Base-by-base conservation (phyloP, 92 coral and sea anemone genomes). In the Epizoanthus stellaris region DNA sequence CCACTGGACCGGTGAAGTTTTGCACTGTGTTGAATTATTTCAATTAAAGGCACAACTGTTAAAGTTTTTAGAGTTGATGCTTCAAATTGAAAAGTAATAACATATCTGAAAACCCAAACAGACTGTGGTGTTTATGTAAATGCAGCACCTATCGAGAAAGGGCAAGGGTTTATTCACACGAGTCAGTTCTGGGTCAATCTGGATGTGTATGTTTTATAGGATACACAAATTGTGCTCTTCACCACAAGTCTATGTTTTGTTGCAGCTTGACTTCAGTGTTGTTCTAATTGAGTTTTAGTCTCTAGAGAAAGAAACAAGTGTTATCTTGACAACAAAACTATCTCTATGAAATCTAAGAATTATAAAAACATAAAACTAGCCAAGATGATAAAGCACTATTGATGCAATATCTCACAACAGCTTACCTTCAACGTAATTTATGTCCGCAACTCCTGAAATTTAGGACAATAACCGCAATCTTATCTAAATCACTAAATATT, bases 361-460 rank as follows among this genome's bases (percentile, higher is more conserved):
- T 72, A 68, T 39, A 68, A n/a, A 23, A 42, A 39, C 5, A 68
- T 68, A 6, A 36, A 4, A 11, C 59, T 36, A 19, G 53, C 23
- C 80, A 73, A 73, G 77, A n/a, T 49, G 54, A 17, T 19, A 77
- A 21, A 19, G 25, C 3, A 9, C 17, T 58, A 2, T 9, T 9
- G 49, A 14, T n/a, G 70, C 40, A 60, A 49, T 20, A 30, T 77
- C 38, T 79, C 52, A 42, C 4, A 12, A 20, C 59, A 23, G 14
- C 72, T 63, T 63, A 62, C 83, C 60, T 62, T 63, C 19, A 16
- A 10, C 54, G 0, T 52, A 2, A 19, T 43, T 19, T n/a, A 20
- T 71, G 76, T n/a, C 38, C 45, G 77, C 61, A n/a, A 49, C 40
- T 63, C 58, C 83, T 62, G 52, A 79, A 63, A 6, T 79, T 79